phyloP scores from a whole-genome alignment of 2,797 vertebrate species.

The Sebastes taczanowskii region DNA sequence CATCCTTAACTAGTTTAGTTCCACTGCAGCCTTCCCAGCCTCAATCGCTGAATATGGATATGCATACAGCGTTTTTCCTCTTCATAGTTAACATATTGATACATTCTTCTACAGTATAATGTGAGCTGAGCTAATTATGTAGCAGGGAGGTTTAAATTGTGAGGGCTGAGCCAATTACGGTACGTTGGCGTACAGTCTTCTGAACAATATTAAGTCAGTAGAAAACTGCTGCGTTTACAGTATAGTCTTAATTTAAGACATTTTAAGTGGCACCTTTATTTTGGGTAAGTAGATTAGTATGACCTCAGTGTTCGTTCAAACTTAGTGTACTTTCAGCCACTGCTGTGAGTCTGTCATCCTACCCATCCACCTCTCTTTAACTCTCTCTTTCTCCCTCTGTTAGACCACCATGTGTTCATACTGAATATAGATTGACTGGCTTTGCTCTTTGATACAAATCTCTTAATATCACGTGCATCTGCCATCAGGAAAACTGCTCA shows the following conservation, averaged over 20 bases:
- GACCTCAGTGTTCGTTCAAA: not conserved
- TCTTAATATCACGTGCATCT: slow-evolving; percentile 42
- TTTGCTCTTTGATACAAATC: slow-evolving; percentile 17
- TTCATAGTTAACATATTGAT: not conserved
- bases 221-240: not conserved
- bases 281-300: not conserved
- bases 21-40: not conserved
- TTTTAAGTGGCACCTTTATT: not conserved
- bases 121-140: not conserved
- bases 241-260: not conserved
- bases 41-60: not conserved
- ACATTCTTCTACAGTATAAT: not conserved
- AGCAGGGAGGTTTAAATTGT: not conserved
- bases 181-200: not conserved
- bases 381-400: slow-evolving; percentile 32
- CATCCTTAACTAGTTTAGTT: not conserved
- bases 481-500: slow-evolving; percentile 29
- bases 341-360: slow-evolving; percentile 15
- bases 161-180: not conserved
- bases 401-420: slow-evolving; percentile 51
- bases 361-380: slow-evolving; percentile 17
- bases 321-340: slow-evolving; percentile 29
- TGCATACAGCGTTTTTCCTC: not conserved
- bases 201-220: not conserved
- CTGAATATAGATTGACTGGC: slow-evolving; percentile 64